Conservation (phyloP, 2,113 vertebrate genomes). For the Pterophyllum scalare region DNA sequence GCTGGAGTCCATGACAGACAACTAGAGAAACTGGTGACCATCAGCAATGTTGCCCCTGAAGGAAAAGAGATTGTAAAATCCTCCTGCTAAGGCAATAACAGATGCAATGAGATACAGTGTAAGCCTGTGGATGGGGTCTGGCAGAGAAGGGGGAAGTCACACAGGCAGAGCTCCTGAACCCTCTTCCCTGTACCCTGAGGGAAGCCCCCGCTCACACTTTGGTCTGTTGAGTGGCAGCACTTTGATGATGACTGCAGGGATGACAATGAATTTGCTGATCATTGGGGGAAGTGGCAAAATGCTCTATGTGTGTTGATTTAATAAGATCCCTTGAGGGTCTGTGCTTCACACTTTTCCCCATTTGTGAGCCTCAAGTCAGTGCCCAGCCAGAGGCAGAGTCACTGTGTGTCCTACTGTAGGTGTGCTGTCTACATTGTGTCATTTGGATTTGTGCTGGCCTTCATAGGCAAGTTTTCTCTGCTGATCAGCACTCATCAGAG, state of each 20-base stretch:
- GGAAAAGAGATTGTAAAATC: constrained; percentile 17
- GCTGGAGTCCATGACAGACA: background rate
- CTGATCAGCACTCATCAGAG: constrained; percentile 44
- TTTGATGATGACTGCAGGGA: constrained; percentile 49
- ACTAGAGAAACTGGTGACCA: constrained; percentile 8
- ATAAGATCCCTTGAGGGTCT: constrained; percentile 64
- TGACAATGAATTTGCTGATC: constrained; percentile 55
- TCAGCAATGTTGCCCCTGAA: constrained; percentile 26
- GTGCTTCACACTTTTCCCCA: constrained; percentile 34
- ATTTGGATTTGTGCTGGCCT: constrained; percentile 37
- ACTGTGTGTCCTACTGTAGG: background rate
- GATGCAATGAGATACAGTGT: constrained; percentile 31
- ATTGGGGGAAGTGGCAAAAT: constrained; percentile 41
- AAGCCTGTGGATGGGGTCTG: constrained; percentile 9
- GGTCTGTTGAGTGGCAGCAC: constrained; percentile 63
- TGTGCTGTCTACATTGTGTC: constrained; percentile 5
- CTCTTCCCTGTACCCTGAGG: constrained; percentile 29
- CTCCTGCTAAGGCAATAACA: constrained; percentile 2
- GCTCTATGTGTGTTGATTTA: constrained; percentile 57
- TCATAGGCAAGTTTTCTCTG: constrained; percentile 24
- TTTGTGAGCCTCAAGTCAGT: constrained; percentile 42
- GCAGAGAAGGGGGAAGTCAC: background rate
- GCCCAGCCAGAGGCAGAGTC: constrained; percentile 14
- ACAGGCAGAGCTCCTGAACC: constrained; percentile 24
- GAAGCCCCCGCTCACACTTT: constrained; percentile 8